Conservation (phyloP, 2,797 vertebrate species). For the Tolypeutes matacus region DNA sequence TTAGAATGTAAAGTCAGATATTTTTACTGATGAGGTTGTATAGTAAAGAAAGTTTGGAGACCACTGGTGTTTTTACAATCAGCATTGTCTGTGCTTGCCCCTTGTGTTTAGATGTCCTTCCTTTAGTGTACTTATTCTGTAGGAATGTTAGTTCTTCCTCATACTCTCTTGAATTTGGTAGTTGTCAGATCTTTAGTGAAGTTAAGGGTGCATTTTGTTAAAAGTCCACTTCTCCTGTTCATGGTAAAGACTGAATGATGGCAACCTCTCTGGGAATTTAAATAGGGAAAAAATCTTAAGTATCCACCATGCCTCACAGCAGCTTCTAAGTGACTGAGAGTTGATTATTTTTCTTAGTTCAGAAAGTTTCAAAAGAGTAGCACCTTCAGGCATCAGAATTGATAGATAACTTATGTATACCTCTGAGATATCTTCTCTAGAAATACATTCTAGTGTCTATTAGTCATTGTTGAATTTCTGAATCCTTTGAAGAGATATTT, state of each 20-base stretch:
- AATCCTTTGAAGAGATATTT: neutral
- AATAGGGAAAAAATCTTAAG: neutral
- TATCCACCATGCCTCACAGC: neutral
- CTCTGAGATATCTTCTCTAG: neutral
- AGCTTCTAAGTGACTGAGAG: neutral
- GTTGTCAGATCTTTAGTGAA: neutral
- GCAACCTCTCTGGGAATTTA: neutral
- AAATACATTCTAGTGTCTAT: neutral
- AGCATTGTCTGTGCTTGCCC: neutral
- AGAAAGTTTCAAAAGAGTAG: neutral
- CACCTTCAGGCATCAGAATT: neutral
- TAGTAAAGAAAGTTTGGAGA: neutral
- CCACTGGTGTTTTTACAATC: neutral
- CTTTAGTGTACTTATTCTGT: neutral
- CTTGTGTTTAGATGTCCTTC: neutral
- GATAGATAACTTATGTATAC: neutral
- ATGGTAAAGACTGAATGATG: neutral
- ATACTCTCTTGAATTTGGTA: neutral
- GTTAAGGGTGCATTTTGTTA: neutral
- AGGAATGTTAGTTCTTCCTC: neutral
- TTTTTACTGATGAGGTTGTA: neutral
- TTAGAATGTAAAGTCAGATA: neutral
- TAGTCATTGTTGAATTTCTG: neutral
- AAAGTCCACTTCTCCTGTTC: neutral
- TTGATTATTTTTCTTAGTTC: constrained; percentile 20